Conservation (phyloP, 1,140 invertebrate species). For the Mamestra configurata region DNA sequence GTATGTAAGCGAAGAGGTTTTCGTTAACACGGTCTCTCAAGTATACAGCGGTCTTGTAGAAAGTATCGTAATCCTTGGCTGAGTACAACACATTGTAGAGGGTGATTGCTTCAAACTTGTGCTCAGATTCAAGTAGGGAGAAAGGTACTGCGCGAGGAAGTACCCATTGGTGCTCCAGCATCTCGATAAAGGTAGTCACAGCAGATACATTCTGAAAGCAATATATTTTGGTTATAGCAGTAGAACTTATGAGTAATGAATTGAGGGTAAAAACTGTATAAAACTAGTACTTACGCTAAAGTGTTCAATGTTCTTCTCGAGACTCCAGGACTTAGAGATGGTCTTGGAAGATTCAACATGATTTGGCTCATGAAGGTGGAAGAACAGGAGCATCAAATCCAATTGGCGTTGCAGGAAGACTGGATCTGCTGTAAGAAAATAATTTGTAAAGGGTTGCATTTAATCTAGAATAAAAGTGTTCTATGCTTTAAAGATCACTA, state of each 20-base stretch:
- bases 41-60: conserved; percentile 89
- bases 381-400: conserved; percentile 86
- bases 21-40: conserved; percentile 89
- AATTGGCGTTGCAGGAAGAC: conserved; percentile 88
- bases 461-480: too few relatives aligned
- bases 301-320: conserved; percentile 84
- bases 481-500: too few relatives aligned
- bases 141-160: conserved; percentile 89
- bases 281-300: conserved; percentile 77
- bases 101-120: conserved; percentile 88
- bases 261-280: background rate
- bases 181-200: conserved; percentile 88
- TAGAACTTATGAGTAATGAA: background rate
- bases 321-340: conserved; percentile 84
- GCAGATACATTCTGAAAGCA: conserved; percentile 86
- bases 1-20: conserved; percentile 89
- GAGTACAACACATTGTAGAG: conserved; percentile 91
- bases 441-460: too few relatives aligned
- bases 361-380: conserved; percentile 88
- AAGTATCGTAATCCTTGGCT: conserved; percentile 89
- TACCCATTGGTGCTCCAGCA: conserved; percentile 86
- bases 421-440: conserved; percentile 81
- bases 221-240: background rate
- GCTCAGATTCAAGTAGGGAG: conserved; percentile 87
- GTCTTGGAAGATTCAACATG: conserved; percentile 85